These are phyloP conservation scores for Marmota monax DNA, from an alignment of 2,113 vertebrate genomes.

Conservation along the genomic window DNA sequence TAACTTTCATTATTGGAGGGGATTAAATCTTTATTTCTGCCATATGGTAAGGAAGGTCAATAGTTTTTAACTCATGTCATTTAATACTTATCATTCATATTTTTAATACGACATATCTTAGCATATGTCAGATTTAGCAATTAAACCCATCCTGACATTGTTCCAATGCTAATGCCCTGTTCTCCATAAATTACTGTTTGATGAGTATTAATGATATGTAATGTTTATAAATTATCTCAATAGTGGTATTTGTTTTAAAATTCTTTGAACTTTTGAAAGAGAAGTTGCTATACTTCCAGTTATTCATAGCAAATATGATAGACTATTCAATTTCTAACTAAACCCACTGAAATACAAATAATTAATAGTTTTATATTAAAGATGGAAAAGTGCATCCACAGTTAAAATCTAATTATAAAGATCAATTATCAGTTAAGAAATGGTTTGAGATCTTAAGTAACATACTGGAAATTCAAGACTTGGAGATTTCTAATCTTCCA, in stretches of 20 bases:
- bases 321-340: background rate
- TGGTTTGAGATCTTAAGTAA: slow-evolving; percentile 8
- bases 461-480: background rate
- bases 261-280: background rate
- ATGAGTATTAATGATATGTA: background rate
- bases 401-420: slow-evolving; percentile 49
- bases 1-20: background rate
- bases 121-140: background rate
- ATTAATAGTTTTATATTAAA: slow-evolving; percentile 4
- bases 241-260: background rate
- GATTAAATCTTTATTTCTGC: background rate
- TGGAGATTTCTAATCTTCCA: background rate
- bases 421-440: slow-evolving; percentile 5
- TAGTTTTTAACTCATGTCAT: background rate
- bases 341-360: background rate
- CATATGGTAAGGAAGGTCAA: background rate
- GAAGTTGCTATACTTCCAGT: background rate
- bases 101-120: background rate
- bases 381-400: background rate
- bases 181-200: background rate
- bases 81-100: background rate
- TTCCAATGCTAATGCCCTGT: background rate
- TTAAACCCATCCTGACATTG: background rate
- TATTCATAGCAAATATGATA: background rate
- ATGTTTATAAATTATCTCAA: background rate